Percentiles rank a stretch among this genome's conserved stretches.
phyloP scores from a whole-genome alignment of 2,888 invertebrate species.

The Dynastes maya region DNA sequence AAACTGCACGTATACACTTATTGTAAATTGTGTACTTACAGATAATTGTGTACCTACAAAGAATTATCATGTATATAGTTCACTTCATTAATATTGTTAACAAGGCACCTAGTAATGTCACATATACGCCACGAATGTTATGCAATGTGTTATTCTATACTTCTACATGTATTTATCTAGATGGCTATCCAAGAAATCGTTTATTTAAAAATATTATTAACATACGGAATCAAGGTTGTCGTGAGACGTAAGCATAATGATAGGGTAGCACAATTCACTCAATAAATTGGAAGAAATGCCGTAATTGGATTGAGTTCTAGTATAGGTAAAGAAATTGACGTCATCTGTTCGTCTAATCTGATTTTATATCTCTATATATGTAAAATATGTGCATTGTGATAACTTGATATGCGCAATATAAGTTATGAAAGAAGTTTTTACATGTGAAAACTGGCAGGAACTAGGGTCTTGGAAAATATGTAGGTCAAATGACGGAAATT shows the following conservation, averaged over 20 bases:
- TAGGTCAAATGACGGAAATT: slow-evolving; percentile 21
- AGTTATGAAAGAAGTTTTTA: not conserved
- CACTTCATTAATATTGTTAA: slow-evolving; percentile 23
- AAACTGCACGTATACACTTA: not conserved
- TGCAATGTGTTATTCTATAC: slow-evolving; percentile 26
- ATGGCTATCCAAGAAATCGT: slow-evolving; percentile 19
- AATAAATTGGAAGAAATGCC: slow-evolving; percentile 1
- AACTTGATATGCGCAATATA: no score
- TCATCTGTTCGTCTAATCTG: no score
- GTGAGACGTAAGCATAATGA: slow-evolving; percentile 21
- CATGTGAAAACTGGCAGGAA: not conserved
- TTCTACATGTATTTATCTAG: slow-evolving; percentile 1
- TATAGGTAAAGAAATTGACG: no score
- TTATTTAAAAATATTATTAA: slow-evolving; percentile 29
- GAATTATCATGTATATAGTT: not conserved
- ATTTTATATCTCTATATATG: no score
- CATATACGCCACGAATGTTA: not conserved
- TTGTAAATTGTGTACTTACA: not conserved
- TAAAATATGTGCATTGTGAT: no score
- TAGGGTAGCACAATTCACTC: slow-evolving; percentile 3
- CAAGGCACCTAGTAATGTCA: slow-evolving; percentile 20
- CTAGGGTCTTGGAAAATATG: not conserved
- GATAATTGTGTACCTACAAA: not conserved
- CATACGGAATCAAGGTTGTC: slow-evolving; percentile 29
- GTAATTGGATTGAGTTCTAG: no score